Conservation (phyloP, 2,888 invertebrate species). For the Athripsodes cinereus region DNA sequence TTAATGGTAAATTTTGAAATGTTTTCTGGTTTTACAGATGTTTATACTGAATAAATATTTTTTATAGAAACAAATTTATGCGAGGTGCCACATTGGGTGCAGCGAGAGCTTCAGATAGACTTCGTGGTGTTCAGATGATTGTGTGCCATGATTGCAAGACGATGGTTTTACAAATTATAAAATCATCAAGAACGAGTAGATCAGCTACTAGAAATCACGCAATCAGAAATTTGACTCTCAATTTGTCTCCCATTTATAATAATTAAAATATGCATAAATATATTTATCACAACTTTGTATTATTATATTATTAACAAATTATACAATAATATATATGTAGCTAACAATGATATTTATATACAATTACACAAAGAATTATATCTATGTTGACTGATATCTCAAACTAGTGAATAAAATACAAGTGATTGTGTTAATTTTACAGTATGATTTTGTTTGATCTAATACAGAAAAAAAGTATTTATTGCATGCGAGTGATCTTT, state of each 20-base stretch:
- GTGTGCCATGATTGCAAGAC: constrained; percentile 94
- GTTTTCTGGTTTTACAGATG: not conserved
- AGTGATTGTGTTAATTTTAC: not conserved
- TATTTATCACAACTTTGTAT: not conserved
- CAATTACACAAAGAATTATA: not conserved
- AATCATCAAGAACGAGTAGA: constrained; percentile 77
- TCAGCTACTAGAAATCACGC: constrained; percentile 79
- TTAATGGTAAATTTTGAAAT: too few relatives aligned
- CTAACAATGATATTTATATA: not conserved
- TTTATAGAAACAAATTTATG: constrained; percentile 54
- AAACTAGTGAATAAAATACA: not conserved
- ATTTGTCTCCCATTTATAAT: constrained; percentile 74
- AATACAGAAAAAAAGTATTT: not conserved
- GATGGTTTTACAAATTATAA: constrained; percentile 90
- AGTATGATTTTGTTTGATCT: not conserved
- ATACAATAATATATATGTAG: not conserved
- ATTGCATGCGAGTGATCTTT: not conserved
- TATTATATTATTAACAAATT: not conserved
- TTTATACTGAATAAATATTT: not conserved
- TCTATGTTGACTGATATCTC: not conserved
- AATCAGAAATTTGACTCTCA: constrained; percentile 73
- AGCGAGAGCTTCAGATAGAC: constrained; percentile 55
- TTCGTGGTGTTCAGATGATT: constrained; percentile 75
- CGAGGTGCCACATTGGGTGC: constrained; percentile 51
- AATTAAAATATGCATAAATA: not conserved